Evolutionary conservation across 2,113 vertebrate genomes (phyloP).

Genomic region (Pogonocichla stellata): DNA sequence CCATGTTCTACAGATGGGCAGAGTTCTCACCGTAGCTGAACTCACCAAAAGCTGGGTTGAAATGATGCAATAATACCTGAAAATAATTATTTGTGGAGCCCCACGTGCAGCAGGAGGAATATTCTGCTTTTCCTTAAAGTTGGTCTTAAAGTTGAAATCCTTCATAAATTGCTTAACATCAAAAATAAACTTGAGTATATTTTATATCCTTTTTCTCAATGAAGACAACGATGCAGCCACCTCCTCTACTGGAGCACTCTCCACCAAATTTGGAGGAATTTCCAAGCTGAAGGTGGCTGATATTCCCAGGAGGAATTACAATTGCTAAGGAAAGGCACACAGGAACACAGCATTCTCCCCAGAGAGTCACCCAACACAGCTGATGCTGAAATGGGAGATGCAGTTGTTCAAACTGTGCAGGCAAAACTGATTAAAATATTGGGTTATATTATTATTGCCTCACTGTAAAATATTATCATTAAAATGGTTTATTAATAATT

Average conservation of each 20-base stretch:
- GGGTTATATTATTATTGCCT: not conserved
- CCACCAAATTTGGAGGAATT: not conserved
- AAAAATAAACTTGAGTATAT: not conserved
- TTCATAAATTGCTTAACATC: not conserved
- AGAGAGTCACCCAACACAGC: not conserved
- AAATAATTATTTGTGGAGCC: not conserved
- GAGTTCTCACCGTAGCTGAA: not conserved
- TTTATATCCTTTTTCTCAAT: not conserved
- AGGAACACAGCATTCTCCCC: not conserved
- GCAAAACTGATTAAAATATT: not conserved
- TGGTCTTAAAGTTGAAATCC: not conserved
- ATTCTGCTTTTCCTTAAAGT: not conserved
- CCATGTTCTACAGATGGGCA: rapidly evolving
- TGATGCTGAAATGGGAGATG: not conserved
- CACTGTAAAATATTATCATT: not conserved
- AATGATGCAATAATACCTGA: not conserved
- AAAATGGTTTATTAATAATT: not conserved
- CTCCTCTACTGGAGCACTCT: not conserved
- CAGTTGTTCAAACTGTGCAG: rapidly evolving
- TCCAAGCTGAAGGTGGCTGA: not conserved
- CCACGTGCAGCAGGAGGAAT: rapidly evolving
- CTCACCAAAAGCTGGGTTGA: not conserved
- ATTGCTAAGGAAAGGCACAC: not conserved
- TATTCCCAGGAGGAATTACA: not conserved
- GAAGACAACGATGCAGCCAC: not conserved